Conservation (phyloP, 2,113 vertebrate genomes). For the Agelaius phoeniceus region DNA sequence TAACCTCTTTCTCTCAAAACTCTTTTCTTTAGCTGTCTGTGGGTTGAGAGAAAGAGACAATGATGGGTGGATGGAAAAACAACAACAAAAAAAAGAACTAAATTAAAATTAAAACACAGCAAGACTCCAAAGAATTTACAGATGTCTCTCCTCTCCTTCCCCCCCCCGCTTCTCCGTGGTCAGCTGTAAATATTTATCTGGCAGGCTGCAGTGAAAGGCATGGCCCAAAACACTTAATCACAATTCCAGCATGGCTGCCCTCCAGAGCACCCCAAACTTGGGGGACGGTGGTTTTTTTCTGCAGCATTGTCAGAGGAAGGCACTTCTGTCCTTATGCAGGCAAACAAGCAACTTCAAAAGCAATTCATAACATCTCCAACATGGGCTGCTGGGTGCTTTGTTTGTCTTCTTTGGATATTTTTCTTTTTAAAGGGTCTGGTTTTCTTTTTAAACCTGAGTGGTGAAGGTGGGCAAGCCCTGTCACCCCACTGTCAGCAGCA, state of each 20-base stretch:
- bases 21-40: background rate
- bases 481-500: background rate
- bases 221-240: constrained; percentile 64
- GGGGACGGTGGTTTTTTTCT: background rate
- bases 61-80: constrained; percentile 22
- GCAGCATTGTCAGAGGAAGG: background rate
- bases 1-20: background rate
- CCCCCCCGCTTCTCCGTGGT: background rate
- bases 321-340: background rate
- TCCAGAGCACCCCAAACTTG: constrained; percentile 36
- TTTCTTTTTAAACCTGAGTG: background rate
- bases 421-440: background rate
- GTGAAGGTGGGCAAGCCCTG: background rate
- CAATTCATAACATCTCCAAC: background rate
- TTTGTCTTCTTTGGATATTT: background rate
- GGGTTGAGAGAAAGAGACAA: background rate
- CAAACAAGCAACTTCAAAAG: background rate
- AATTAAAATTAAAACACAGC: constrained; percentile 47
- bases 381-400: background rate
- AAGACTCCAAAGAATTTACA: constrained; percentile 61
- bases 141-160: constrained; percentile 45
- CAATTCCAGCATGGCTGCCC: constrained; percentile 44
- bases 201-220: constrained; percentile 57
- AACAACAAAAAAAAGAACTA: background rate
- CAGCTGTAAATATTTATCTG: constrained; percentile 75